Evolutionary conservation across 2,888 invertebrate genomes (phyloP).

Genomic region (Hirtodrosophila cameraria): DNA sequence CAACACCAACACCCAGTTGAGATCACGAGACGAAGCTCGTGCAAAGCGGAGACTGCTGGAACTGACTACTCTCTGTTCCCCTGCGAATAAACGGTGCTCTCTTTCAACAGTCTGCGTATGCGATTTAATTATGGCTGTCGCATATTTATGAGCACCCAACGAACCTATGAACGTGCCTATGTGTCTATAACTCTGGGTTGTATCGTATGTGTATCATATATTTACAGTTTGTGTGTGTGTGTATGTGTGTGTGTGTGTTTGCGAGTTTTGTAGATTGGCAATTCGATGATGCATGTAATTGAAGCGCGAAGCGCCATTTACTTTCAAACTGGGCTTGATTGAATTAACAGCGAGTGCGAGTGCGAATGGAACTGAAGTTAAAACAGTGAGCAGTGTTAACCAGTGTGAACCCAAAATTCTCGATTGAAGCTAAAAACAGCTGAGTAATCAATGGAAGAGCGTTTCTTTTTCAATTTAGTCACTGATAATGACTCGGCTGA

Average conservation of each 20-base stretch:
- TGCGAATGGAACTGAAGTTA: slow-evolving; percentile 17
- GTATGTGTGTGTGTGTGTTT: slow-evolving; percentile 6
- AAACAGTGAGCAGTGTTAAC: slow-evolving; percentile 20
- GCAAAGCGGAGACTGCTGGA: slow-evolving; percentile 49
- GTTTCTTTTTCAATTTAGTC: slow-evolving; percentile 31
- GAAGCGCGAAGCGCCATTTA: slow-evolving; percentile 35
- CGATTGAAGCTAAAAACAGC: slow-evolving; percentile 19
- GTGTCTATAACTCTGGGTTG: slow-evolving; percentile 9
- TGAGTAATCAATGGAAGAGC: slow-evolving; percentile 45
- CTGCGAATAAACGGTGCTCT: slow-evolving; percentile 1
- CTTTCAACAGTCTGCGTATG: slow-evolving; percentile 4
- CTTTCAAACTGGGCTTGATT: slow-evolving; percentile 36
- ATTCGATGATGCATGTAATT: slow-evolving; percentile 68
- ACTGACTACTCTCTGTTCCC: slow-evolving; percentile 12
- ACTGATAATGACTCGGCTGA: slow-evolving; percentile 20
- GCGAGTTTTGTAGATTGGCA: slow-evolving; percentile 35
- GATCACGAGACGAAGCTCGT: slow-evolving; percentile 75
- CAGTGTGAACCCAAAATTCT: slow-evolving; percentile 32
- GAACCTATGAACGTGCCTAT: slow-evolving; percentile 41
- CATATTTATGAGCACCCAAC: slow-evolving; percentile 59
- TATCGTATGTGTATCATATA: slow-evolving; percentile 3
- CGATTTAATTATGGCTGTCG: slow-evolving; percentile 54
- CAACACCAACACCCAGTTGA: slow-evolving; percentile 29
- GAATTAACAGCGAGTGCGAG: slow-evolving; percentile 25
- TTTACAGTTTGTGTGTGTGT: too few relatives aligned